Evolutionary conservation across 2,797 vertebrate genomes (phyloP).

Genomic region (Lacerta viridis): DNA sequence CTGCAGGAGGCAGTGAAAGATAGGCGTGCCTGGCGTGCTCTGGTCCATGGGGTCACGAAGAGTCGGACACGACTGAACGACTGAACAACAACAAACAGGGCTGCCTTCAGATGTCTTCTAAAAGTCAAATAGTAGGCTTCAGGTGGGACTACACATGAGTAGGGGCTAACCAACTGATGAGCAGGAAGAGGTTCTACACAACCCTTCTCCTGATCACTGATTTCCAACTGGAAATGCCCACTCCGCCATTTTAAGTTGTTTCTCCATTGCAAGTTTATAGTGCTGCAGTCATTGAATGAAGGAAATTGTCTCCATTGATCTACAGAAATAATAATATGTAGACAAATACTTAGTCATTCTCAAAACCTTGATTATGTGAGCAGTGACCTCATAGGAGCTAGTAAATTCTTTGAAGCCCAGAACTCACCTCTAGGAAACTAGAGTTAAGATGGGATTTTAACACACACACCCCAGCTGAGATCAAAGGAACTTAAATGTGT

Average conservation of each 20-base stretch:
- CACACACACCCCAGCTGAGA: neutral
- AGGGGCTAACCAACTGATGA: neutral
- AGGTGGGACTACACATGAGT: too few relatives aligned
- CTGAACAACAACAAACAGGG: too few relatives aligned
- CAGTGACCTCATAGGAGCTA: neutral
- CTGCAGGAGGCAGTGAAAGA: too few relatives aligned
- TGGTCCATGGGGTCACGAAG: too few relatives aligned
- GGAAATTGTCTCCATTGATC: neutral
- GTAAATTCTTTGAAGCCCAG: neutral
- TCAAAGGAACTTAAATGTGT: neutral
- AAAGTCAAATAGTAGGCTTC: neutral
- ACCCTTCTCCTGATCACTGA: neutral
- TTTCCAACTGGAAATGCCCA: neutral
- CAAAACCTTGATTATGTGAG: neutral
- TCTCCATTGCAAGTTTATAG: neutral
- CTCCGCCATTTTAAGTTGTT: neutral
- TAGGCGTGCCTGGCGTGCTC: too few relatives aligned
- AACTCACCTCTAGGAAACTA: neutral
- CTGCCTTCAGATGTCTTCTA: too few relatives aligned
- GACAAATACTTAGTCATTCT: neutral
- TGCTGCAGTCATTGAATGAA: neutral
- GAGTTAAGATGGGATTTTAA: neutral
- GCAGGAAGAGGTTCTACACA: neutral
- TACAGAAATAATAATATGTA: neutral
- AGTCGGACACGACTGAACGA: too few relatives aligned